Percentiles rank a stretch among this genome's conserved stretches.
These are phyloP conservation scores for Propithecus perrieri DNA, from an alignment of 2,797 vertebrate genomes.

Conservation along the genomic window DNA sequence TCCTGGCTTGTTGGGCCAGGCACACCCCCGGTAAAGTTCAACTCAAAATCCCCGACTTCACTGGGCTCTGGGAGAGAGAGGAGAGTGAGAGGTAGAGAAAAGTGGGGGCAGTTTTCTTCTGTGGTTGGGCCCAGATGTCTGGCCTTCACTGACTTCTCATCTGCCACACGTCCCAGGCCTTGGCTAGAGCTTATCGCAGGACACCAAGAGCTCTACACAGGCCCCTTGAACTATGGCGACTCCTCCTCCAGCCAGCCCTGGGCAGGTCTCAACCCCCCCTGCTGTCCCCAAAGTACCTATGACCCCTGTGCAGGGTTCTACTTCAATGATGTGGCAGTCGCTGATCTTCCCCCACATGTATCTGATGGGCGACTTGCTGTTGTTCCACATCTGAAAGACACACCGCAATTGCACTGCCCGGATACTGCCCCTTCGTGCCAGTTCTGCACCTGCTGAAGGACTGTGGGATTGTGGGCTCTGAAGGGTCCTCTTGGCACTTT, in stretches of 20 bases:
- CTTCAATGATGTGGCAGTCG: conserved; percentile 88
- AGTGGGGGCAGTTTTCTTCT: neutral
- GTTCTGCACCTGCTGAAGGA: neutral
- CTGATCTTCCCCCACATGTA: conserved; percentile 91
- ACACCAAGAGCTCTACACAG: neutral
- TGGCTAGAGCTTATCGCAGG: neutral
- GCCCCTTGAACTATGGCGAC: neutral
- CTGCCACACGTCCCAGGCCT: neutral
- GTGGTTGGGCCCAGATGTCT: neutral
- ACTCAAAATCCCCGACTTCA: conserved; percentile 87
- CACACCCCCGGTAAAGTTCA: conserved; percentile 88
- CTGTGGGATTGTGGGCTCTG: neutral
- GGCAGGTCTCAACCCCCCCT: neutral
- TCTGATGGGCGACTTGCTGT: conserved; percentile 90
- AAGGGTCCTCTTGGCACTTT: neutral
- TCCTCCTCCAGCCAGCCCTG: fast-evolving
- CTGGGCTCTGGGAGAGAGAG: conserved; percentile 83
- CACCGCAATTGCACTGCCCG: fast-evolving
- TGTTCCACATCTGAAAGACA: conserved; percentile 95
- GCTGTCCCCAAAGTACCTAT: conserved; percentile 86
- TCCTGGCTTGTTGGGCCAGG: conserved; percentile 85
- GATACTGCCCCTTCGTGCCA: neutral
- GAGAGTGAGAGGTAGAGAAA: neutral
- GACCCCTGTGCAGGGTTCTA: conserved; percentile 89
- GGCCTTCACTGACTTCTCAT: neutral